Percentiles rank a stretch among this genome's conserved stretches.
These are phyloP conservation scores for Philonicus albiceps DNA, from an alignment of 2,888 invertebrate species.

Conservation along the genomic window DNA sequence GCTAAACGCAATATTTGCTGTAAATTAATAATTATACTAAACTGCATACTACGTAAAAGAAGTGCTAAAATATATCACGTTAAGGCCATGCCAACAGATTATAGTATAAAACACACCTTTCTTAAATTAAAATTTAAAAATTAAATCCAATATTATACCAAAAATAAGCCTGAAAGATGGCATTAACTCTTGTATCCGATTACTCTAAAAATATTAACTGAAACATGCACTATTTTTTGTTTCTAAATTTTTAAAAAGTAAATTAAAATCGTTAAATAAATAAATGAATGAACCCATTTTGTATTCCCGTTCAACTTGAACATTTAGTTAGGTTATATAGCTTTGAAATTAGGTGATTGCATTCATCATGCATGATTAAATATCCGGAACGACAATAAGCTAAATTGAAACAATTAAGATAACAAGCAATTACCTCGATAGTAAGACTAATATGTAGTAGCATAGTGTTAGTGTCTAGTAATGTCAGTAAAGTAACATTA, in stretches of 20 bases:
- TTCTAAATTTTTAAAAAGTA: neutral
- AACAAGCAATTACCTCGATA: constrained; percentile 11
- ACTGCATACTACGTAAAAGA: neutral
- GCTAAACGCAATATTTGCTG: neutral
- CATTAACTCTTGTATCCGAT: neutral
- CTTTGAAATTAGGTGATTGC: neutral
- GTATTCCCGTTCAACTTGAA: neutral
- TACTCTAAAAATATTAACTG: neutral
- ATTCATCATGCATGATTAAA: neutral
- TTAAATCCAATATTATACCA: neutral
- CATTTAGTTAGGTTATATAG: neutral
- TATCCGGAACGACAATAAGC: neutral
- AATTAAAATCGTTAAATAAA: neutral
- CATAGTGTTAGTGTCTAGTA: constrained; percentile 31
- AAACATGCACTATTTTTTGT: neutral
- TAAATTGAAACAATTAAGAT: neutral
- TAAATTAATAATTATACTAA: neutral
- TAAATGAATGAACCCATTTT: neutral
- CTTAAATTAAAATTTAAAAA: neutral
- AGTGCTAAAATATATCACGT: neutral
- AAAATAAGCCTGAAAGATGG: neutral
- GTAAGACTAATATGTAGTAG: neutral
- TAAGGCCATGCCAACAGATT: neutral
- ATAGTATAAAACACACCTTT: neutral
- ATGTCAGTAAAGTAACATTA: constrained; percentile 12